A percentile compares a stretch with the other conserved stretches of the same genome.
Conservation (phyloP, 2,113 vertebrate species). For the Callipepla squamata region DNA sequence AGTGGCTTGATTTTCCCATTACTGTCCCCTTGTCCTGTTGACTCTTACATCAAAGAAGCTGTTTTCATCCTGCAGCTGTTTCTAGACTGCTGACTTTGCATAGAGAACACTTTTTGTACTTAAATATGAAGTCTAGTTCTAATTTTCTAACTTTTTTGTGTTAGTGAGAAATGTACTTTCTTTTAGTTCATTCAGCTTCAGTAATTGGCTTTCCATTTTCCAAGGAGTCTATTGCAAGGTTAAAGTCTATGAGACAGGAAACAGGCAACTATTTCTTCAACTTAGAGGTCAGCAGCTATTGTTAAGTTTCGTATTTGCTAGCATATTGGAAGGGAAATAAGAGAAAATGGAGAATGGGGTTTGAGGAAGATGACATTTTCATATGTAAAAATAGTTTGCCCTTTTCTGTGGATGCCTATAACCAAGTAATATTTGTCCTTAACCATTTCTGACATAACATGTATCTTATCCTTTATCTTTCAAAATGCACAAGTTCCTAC, state of each 20-base stretch:
- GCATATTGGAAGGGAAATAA: accelerated
- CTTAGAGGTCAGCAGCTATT: neutral
- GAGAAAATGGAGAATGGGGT: neutral
- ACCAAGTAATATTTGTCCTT: neutral
- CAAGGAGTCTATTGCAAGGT: neutral
- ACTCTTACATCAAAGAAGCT: neutral
- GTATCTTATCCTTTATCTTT: neutral
- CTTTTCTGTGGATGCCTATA: neutral
- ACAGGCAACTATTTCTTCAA: neutral
- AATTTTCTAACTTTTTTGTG: neutral
- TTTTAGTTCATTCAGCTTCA: neutral
- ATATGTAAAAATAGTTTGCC: neutral
- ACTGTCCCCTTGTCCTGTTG: neutral
- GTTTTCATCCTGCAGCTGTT: neutral
- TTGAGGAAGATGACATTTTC: neutral
- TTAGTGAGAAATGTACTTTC: neutral
- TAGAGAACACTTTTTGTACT: neutral
- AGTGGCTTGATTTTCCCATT: neutral
- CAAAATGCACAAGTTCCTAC: neutral
- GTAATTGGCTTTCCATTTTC: neutral
- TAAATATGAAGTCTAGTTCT: accelerated
- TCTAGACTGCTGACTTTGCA: neutral
- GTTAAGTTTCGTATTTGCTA: neutral
- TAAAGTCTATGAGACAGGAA: neutral
- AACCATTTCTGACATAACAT: neutral